A percentile compares a stretch with the other conserved stretches of the same genome.
Evolutionary conservation across 2,113 vertebrate species (phyloP).

Genomic region (Axis porcinus): DNA sequence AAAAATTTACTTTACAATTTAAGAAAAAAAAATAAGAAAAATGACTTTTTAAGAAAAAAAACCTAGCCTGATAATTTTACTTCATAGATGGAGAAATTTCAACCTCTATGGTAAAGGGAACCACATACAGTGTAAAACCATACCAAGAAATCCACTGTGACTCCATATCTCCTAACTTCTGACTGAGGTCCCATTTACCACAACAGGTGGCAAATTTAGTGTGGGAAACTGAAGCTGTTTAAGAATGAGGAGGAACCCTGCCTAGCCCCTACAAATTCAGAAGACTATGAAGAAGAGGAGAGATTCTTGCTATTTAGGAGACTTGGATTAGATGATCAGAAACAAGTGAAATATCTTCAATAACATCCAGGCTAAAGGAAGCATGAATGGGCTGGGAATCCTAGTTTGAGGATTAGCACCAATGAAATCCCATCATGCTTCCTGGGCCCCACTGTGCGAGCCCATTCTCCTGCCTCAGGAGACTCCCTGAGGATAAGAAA

Average conservation of each 20-base stretch:
- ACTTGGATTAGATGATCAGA: not conserved
- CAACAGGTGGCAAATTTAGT: not conserved
- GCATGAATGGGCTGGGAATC: not conserved
- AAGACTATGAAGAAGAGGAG: not conserved
- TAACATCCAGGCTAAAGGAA: not conserved
- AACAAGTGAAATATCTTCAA: not conserved
- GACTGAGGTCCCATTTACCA: not conserved
- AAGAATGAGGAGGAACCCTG: not conserved
- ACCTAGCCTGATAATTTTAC: not conserved
- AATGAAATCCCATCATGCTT: not conserved
- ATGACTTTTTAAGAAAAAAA: not conserved
- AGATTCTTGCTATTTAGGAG: not conserved
- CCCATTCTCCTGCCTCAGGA: not conserved
- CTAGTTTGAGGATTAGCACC: accelerated
- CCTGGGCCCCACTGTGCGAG: not conserved
- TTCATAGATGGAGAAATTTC: not conserved
- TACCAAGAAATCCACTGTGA: not conserved
- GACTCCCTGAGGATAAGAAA: not conserved
- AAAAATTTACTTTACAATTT: not conserved
- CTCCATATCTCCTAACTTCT: not conserved
- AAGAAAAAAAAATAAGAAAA: not conserved
- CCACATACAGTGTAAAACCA: not conserved
- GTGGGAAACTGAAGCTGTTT: not conserved
- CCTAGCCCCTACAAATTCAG: not conserved
- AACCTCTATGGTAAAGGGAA: not conserved